Evolutionary conservation across 2,888 invertebrate genomes (phyloP).

Genomic region (Acholoe squamosa): DNA sequence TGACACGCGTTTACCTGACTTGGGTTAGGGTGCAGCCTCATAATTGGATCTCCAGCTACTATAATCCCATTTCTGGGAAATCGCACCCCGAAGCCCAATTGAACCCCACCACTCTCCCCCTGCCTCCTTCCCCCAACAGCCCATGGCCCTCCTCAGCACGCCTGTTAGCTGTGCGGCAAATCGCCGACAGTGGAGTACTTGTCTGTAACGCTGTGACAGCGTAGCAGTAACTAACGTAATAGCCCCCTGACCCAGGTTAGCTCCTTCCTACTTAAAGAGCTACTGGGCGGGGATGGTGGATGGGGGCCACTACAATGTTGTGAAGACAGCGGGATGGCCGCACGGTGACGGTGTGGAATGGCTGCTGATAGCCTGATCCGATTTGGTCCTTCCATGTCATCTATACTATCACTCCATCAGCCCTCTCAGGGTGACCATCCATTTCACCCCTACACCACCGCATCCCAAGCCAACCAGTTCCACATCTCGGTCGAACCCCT

Average conservation of each 20-base stretch:
- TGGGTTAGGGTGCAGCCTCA: background rate
- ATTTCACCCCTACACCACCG: background rate
- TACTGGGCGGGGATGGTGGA: background rate
- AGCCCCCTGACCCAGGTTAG: background rate
- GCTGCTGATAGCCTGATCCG: conserved; percentile 36
- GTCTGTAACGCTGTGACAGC: conserved; percentile 29
- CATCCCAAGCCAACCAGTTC: background rate
- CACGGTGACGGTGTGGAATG: background rate
- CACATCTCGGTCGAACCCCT: no score
- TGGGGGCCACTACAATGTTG: background rate
- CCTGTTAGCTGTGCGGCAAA: background rate
- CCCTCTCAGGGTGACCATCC: background rate
- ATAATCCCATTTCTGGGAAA: conserved; percentile 50
- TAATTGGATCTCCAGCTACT: conserved; percentile 26
- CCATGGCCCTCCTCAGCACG: background rate
- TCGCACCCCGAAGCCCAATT: conserved; percentile 11
- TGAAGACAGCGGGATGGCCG: conserved; percentile 31
- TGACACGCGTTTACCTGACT: background rate
- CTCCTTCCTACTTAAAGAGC: background rate
- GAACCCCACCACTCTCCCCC: background rate
- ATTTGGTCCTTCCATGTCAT: background rate
- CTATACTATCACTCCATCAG: conserved; percentile 36
- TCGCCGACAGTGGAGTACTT: conserved; percentile 14
- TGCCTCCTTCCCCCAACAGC: background rate
- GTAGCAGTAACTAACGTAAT: background rate